These are phyloP conservation scores for Brienomyrus brachyistius DNA, from an alignment of 2,113 vertebrate species.

Conservation along the genomic window DNA sequence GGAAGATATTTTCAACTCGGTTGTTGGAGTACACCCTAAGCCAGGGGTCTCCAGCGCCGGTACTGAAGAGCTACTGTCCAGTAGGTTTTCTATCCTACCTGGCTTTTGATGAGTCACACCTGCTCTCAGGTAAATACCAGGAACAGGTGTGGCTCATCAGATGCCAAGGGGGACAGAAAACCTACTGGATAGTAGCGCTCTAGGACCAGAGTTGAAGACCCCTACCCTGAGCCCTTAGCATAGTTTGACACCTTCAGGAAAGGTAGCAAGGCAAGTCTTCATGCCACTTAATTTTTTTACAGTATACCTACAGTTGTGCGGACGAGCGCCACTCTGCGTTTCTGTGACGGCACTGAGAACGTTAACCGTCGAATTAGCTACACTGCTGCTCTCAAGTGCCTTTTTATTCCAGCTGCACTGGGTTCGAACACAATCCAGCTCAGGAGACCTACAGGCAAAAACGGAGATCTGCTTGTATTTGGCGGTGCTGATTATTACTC, in stretches of 20 bases:
- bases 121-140: too few species aligned
- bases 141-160: too few species aligned
- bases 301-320: neutral
- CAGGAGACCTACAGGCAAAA: conserved; percentile 10
- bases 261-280: neutral
- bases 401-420: conserved; percentile 38
- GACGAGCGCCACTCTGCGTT: neutral
- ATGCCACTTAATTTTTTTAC: neutral
- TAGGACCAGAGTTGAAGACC: too few species aligned
- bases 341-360: neutral
- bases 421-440: neutral
- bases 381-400: conserved; percentile 69
- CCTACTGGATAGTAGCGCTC: too few species aligned
- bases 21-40: neutral
- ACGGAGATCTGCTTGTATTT: neutral
- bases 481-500: neutral
- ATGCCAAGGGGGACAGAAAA: too few species aligned
- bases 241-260: neutral
- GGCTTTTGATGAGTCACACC: too few species aligned
- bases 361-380: conserved; percentile 35
- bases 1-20: neutral
- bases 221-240: neutral
- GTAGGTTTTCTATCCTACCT: too few species aligned
- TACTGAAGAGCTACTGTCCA: too few species aligned
- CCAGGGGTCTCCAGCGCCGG: too few species aligned